Conservation (phyloP, 2,888 invertebrate species). For the Apomyelois bistriatella region DNA sequence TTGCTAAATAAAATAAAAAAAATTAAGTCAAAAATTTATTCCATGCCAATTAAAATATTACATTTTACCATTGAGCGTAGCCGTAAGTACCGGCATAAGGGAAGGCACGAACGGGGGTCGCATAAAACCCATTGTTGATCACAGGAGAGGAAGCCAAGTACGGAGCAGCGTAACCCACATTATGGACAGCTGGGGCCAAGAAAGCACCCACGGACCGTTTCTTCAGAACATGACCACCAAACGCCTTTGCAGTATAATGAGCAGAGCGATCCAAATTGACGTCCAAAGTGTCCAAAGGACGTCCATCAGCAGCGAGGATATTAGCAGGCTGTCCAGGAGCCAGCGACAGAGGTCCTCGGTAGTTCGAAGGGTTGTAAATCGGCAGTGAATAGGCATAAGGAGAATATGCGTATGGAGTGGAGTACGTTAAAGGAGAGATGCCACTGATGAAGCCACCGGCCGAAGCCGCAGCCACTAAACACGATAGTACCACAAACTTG, state of each 20-base stretch:
- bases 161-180: background rate
- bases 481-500: constrained; percentile 82
- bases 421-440: constrained; percentile 21
- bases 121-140: background rate
- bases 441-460: constrained; percentile 41
- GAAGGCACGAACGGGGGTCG: background rate
- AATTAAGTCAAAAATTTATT: background rate
- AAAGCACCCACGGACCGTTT: constrained; percentile 43
- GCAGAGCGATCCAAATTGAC: constrained; percentile 69
- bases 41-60: background rate
- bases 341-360: constrained; percentile 64
- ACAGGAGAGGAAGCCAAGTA: background rate
- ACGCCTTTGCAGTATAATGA: constrained; percentile 59
- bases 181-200: constrained; percentile 18
- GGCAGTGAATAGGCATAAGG: constrained; percentile 38
- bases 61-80: background rate
- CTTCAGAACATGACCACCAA: constrained; percentile 48
- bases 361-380: constrained; percentile 42
- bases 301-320: constrained; percentile 61
- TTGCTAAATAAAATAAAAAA: background rate
- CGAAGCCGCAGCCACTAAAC: constrained; percentile 78
- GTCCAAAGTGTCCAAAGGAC: constrained; percentile 67
- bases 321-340: constrained; percentile 69
- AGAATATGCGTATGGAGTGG: background rate
- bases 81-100: background rate